Conservation (phyloP, 2,888 invertebrate species). For the Chymomyza fuscimana region DNA sequence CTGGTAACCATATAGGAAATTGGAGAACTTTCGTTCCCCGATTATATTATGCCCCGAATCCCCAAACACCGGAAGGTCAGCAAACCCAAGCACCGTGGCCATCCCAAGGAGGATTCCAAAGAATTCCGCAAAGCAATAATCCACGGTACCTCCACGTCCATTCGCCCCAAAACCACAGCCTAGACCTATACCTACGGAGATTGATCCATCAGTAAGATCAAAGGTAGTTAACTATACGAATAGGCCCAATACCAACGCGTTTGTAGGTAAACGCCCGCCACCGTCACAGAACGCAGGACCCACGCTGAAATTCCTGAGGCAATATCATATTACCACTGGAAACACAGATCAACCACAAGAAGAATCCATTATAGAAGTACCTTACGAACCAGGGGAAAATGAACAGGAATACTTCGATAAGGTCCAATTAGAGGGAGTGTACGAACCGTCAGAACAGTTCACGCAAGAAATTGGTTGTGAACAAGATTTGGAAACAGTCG, state of each 20-base stretch:
- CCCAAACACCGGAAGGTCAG: not conserved
- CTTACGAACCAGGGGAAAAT: not conserved
- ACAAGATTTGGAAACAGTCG: not conserved
- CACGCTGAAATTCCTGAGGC: slow-evolving; percentile 19
- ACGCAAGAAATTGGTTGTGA: no score
- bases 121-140: not conserved
- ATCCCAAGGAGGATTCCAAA: not conserved
- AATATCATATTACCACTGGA: slow-evolving; percentile 25
- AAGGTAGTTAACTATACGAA: slow-evolving; percentile 32
- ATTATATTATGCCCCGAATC: slow-evolving; percentile 7
- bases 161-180: slow-evolving; percentile 16
- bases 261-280: slow-evolving; percentile 22
- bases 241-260: slow-evolving; percentile 17
- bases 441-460: no score
- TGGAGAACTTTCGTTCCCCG: slow-evolving; percentile 7
- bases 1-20: not conserved
- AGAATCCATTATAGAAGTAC: not conserved
- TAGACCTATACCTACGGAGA: slow-evolving; percentile 29
- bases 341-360: slow-evolving; percentile 8
- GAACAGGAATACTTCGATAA: no score
- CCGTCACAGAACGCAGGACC: slow-evolving; percentile 5
- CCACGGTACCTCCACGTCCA: slow-evolving; percentile 9
- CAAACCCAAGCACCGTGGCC: slow-evolving; percentile 1
- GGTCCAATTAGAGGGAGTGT: no score
- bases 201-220: slow-evolving; percentile 18